Conservation (phyloP, 2,888 invertebrate genomes). For the Listrodromus nycthemerus region DNA sequence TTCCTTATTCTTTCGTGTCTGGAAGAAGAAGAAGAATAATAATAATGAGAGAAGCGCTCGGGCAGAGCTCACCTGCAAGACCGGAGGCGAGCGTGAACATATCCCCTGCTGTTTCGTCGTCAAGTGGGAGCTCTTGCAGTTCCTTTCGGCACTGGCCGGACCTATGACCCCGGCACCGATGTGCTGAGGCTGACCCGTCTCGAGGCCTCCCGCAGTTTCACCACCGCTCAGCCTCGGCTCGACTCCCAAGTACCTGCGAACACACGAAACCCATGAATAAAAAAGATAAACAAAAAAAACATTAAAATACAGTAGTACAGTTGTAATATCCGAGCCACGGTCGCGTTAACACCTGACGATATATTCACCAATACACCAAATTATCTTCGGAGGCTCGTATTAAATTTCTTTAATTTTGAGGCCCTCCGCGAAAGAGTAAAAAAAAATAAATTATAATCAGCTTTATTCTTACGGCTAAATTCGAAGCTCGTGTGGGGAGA, state of each 20-base stretch:
- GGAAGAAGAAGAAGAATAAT: constrained; percentile 25
- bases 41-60: constrained; percentile 41
- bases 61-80: constrained; percentile 80
- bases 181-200: constrained; percentile 76
- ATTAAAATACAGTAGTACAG: constrained; percentile 4
- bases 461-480: not conserved
- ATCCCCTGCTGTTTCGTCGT: constrained; percentile 83
- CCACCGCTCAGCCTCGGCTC: constrained; percentile 77
- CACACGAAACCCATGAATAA: constrained; percentile 48
- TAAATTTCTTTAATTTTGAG: not conserved
- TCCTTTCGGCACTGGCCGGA: constrained; percentile 82
- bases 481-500: not conserved
- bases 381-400: not conserved
- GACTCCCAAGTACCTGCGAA: constrained; percentile 81
- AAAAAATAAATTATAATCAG: no score
- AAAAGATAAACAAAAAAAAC: not conserved
- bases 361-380: not conserved
- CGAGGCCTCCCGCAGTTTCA: constrained; percentile 74
- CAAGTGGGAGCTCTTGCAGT: constrained; percentile 82
- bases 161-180: constrained; percentile 82
- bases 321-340: constrained; percentile 1
- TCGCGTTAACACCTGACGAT: not conserved
- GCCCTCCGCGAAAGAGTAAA: no score
- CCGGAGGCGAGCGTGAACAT: constrained; percentile 82
- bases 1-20: constrained; percentile 7